Percentiles rank a stretch among this genome's conserved stretches.
These are phyloP conservation scores for Intellagama lesueurii DNA, from an alignment of 2,797 vertebrate genomes.

Conservation along the genomic window DNA sequence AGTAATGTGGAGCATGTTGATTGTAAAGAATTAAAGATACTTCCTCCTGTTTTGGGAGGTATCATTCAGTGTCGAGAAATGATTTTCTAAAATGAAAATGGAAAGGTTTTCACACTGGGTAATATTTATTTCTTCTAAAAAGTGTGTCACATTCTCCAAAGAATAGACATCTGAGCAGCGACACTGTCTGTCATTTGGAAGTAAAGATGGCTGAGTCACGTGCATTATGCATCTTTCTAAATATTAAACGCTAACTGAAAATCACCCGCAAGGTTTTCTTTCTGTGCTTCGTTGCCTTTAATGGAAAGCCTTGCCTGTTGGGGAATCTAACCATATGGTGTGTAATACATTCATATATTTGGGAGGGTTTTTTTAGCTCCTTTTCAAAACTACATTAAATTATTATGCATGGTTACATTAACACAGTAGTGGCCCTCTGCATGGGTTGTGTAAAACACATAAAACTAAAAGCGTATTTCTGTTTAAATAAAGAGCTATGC, in stretches of 20 bases:
- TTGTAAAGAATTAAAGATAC: slow-evolving; percentile 37
- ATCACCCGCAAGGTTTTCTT: not conserved
- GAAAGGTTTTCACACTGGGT: slow-evolving; percentile 35
- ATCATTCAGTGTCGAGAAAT: slow-evolving; percentile 41
- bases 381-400: slow-evolving; percentile 36
- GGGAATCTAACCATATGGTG: slow-evolving; percentile 26
- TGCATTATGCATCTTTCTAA: slow-evolving; percentile 57
- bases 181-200: slow-evolving; percentile 30
- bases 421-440: slow-evolving; percentile 26
- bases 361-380: not conserved
- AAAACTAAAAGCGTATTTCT: slow-evolving; percentile 42
- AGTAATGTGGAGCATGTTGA: slow-evolving; percentile 30
- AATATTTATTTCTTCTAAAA: slow-evolving; percentile 29
- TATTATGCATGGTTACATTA: slow-evolving; percentile 43
- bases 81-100: slow-evolving; percentile 54
- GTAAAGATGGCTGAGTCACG: slow-evolving; percentile 41
- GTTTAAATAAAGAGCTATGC: slow-evolving; percentile 29
- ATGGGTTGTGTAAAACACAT: slow-evolving; percentile 39
- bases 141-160: not conserved
- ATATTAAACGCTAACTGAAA: slow-evolving; percentile 40
- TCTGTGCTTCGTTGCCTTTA: slow-evolving; percentile 46
- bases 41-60: slow-evolving; percentile 34
- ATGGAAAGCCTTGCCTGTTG: slow-evolving; percentile 30
- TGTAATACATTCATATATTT: slow-evolving; percentile 46
- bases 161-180: not conserved